These are phyloP conservation scores for Brassicogethes aeneus DNA, from an alignment of 2,888 invertebrate species.

Conservation along the genomic window DNA sequence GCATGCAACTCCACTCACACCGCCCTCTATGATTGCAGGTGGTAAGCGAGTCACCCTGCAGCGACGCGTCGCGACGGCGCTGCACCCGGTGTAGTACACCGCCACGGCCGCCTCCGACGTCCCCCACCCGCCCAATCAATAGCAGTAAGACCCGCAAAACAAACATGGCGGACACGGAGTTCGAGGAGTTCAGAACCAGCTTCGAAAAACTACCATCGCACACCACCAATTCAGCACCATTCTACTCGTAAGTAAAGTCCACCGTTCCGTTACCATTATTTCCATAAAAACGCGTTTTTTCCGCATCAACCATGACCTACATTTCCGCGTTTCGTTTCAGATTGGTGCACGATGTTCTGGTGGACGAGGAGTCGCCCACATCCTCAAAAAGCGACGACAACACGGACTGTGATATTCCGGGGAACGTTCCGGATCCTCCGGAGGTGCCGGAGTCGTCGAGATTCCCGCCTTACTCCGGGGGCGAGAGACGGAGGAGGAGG, in stretches of 20 bases:
- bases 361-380: conserved; percentile 73
- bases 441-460: conserved; percentile 17
- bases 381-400: conserved; percentile 69
- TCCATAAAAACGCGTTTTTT: background rate
- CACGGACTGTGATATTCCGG: conserved; percentile 39
- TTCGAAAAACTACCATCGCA: conserved; percentile 76
- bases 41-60: conserved; percentile 1
- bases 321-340: conserved; percentile 50
- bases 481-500: conserved; percentile 69
- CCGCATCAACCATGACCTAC: background rate
- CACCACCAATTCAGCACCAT: conserved; percentile 69
- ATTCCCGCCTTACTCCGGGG: conserved; percentile 10
- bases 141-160: conserved; percentile 30
- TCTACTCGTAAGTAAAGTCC: conserved; percentile 73
- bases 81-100: conserved; percentile 10
- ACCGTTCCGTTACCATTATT: background rate
- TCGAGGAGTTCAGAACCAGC: conserved; percentile 83
- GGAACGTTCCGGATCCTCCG: conserved; percentile 39
- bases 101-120: conserved; percentile 11
- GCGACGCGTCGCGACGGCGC: conserved; percentile 2
- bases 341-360: conserved; percentile 73
- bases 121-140: conserved; percentile 24
- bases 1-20: background rate
- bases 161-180: conserved; percentile 88
- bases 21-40: background rate